Base-by-base conservation (phyloP, 2,113 vertebrate species). In the Megalops atlanticus region DNA sequence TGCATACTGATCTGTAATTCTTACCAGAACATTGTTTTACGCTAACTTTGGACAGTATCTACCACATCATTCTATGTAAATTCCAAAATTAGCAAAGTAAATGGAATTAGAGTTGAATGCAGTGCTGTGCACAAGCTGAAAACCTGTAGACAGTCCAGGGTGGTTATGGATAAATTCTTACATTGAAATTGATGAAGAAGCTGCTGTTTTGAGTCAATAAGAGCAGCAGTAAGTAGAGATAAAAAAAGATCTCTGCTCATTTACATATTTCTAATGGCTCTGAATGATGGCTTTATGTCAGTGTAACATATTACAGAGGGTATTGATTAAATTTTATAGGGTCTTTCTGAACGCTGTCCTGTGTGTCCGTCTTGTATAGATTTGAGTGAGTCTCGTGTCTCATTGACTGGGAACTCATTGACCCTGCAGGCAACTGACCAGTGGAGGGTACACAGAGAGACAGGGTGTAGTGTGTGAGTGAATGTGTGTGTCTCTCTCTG, bases 381-480 rank as follows among this genome's bases (percentile, higher is more conserved):
- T 64, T 64, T 64, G 58, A 64, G 58, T 64, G 58, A 31, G 31
- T 64, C 58, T 64, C 58, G 24, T 64, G 58, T 64, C 58, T 64
- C 58, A 64, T 64, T 64, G 58, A 36, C 49, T 80, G 70, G 11
- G 15, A 39, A 38, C 33, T 39, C 35, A 14, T n/a, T 77, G 49
- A 73, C 45, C 45, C 18, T 21, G 33, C 24, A 24, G 33, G 39
- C 49, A 77, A 47, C 27, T 73, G 35, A 80, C 49, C 15, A 16
- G 35, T 36, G 54, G 38, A 31, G 45, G 78, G 76, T 76, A 54
- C 39, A 75, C 12, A 43, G 80, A 71, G 78, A 40, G 74, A n/a
- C 49, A 41, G 84, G 79, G 83, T 79, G 74, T 80, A 45, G 80
- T 24, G 35, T 33, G 18, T 3, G 75, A 24, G 14, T 4, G 21